These are phyloP conservation scores for Pedetes capensis DNA, from an alignment of 2,113 vertebrate genomes.

Conservation along the genomic window DNA sequence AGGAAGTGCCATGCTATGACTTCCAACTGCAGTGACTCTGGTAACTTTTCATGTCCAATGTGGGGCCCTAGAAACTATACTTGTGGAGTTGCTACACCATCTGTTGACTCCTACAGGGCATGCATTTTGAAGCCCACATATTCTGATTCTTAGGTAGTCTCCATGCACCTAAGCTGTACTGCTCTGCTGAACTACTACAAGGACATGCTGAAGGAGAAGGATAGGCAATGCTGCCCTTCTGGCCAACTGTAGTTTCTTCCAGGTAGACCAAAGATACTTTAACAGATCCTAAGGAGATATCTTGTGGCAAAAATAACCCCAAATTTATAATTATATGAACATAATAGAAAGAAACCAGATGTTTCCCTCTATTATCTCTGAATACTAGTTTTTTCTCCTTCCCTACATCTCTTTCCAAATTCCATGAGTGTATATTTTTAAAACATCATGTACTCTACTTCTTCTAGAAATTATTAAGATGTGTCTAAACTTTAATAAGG, in stretches of 20 bases:
- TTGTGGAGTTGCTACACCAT: background rate
- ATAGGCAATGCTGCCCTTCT: background rate
- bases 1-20: background rate
- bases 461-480: background rate
- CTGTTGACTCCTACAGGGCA: background rate
- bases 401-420: conserved; percentile 7
- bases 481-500: background rate
- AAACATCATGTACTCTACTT: background rate
- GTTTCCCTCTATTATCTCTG: background rate
- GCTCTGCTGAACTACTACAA: background rate
- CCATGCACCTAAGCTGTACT: background rate
- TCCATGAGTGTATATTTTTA: background rate
- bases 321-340: conserved; percentile 22
- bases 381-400: background rate
- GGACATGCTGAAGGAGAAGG: background rate
- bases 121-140: background rate
- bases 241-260: background rate
- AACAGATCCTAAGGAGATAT: background rate
- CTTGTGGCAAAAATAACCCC: too few species aligned
- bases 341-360: background rate
- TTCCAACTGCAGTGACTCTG: background rate
- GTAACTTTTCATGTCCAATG: background rate
- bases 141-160: background rate
- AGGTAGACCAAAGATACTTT: background rate
- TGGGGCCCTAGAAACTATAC: background rate